A percentile compares a stretch with the other conserved stretches of the same genome.
Evolutionary conservation across 2,113 vertebrate genomes (phyloP).

Genomic region (Vulpes lagopus): DNA sequence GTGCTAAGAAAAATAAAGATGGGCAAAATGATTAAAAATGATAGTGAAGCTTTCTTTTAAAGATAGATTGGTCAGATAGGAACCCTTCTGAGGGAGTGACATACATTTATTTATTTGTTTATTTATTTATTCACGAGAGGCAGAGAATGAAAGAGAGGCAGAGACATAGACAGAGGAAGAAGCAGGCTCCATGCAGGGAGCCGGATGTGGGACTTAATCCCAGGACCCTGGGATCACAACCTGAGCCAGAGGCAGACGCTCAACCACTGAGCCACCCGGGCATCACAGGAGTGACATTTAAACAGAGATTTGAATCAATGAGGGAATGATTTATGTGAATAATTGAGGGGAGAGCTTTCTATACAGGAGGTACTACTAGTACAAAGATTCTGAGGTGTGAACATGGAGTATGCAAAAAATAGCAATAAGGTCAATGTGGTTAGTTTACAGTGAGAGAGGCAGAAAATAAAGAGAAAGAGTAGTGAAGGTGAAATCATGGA

Average conservation of each 20-base stretch:
- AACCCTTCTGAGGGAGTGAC: background rate
- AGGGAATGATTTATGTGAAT: background rate
- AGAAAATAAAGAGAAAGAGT: background rate
- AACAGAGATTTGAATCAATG: background rate
- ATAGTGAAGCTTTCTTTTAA: background rate
- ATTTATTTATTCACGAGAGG: no score
- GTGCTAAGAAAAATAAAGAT: constrained; percentile 14
- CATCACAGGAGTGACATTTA: background rate
- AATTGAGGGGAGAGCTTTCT: background rate
- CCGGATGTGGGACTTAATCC: no score
- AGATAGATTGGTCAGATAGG: background rate
- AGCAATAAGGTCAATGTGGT: background rate
- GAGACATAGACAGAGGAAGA: no score
- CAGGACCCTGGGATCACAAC: no score
- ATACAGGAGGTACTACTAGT: background rate
- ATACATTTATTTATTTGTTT: background rate
- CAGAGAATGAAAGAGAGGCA: no score
- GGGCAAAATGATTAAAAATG: background rate
- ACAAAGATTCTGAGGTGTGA: background rate
- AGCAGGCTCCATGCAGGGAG: no score
- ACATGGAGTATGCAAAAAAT: background rate
- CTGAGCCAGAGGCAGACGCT: no score
- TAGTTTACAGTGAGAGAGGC: background rate
- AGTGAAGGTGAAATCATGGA: background rate
- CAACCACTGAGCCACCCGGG: no score